Base-by-base conservation (phyloP, 2,113 vertebrate species). In the Silurus glanis region DNA sequence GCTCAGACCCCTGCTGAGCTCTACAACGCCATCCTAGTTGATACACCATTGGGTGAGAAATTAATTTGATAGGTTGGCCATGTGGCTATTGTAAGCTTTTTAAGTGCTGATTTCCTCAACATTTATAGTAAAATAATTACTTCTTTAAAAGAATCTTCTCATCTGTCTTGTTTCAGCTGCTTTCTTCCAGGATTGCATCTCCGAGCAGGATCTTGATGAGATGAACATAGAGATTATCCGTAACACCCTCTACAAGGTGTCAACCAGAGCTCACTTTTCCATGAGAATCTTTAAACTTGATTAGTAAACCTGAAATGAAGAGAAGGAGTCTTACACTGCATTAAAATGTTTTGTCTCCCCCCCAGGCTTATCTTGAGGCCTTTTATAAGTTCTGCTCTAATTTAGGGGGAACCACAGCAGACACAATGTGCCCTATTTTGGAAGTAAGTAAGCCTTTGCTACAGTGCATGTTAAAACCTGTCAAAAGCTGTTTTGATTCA, bases 221-320 rank as follows among this genome's bases (percentile, higher is more conserved):
- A 99, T 99, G 98, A 99, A 99, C 92, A 99, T 99, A 0, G 98
- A 99, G 94, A 99, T 99, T 16, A 99, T 99, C 88, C 96, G 98
- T 82, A 99, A 99, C 91, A 99, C 98, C 0, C 96, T 99, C 6
- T 99, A 99, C 91, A 99, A 99, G 98, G 98, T 99, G 45, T 86
- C 9, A 8, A 14, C 9, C 45, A 4, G 14, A 64, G 6, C 6
- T 67, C n/a, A 9, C 3, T 53, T 79, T 37, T 53, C 16, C 12
- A 74, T 19, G 8, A 80, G 9, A 59, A 37, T 17, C 17, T 58
- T 74, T 47, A 58, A 83, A n/a, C 72, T 17, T 13, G 51, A 37
- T 85, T 10, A 64, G 45, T 85, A 2, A 21, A 5, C 21, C 55
- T 21, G 12, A 84, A 88, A 62, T 53, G 9, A 58, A 17, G 25